These are phyloP conservation scores for Leptobrachium ailaonicum DNA, from an alignment of 2,113 vertebrate species.

Conservation along the genomic window DNA sequence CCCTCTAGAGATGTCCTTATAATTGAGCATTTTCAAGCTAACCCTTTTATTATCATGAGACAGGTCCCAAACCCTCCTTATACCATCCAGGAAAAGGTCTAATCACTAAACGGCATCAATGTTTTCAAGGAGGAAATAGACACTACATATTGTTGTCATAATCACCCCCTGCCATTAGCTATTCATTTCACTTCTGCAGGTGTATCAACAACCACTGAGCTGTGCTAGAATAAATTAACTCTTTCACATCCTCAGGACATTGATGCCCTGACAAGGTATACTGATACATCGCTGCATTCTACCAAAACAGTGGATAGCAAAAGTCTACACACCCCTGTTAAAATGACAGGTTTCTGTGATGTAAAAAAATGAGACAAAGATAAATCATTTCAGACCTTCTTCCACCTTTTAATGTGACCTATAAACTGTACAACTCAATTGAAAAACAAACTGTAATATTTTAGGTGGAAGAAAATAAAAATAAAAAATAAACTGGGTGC, in stretches of 20 bases:
- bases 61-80: background rate
- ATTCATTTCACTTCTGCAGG: background rate
- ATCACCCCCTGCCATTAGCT: constrained; percentile 22
- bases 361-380: too few species aligned
- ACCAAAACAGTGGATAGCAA: too few species aligned
- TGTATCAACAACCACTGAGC: constrained; percentile 1
- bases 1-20: constrained; percentile 9
- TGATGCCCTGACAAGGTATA: background rate
- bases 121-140: constrained; percentile 2
- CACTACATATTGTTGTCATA: constrained; percentile 14
- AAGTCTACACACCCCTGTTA: too few species aligned
- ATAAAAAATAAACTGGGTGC: too few species aligned
- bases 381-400: too few species aligned
- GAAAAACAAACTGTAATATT: too few species aligned
- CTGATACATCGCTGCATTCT: too few species aligned
- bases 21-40: constrained; percentile 8
- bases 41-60: background rate
- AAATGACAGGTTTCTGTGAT: too few species aligned
- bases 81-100: constrained; percentile 1
- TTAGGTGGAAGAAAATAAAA: too few species aligned
- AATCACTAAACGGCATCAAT: constrained; percentile 13
- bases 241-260: background rate
- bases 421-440: too few species aligned
- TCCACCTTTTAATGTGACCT: too few species aligned
- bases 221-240: background rate